Evolutionary conservation across 64 coral and sea anemone genomes (phyloP), one percentile per base, ranked within the genome.

Genomic region (Pocillopora verrucosa): DNA sequence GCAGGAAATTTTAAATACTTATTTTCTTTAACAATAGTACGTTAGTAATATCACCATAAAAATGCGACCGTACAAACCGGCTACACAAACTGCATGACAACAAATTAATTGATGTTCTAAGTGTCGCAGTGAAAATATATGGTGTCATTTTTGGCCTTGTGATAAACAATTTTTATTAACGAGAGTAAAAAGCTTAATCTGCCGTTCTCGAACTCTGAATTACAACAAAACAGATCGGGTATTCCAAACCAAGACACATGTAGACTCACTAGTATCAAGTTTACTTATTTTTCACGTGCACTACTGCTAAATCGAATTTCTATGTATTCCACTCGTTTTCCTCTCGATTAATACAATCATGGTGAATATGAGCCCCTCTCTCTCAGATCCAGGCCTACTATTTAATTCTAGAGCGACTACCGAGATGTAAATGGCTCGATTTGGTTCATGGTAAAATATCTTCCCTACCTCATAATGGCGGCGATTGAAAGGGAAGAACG

Each of bases 391-490:
- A 90, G 10, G 24, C 37, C n/a, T 62, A 34, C 86, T 86, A 51
- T 30, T 62, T 58, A 41, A 36, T 72, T 5, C 45, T 20, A 17
- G 16, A 1, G 16, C 58, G 57, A 88, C 22, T 70, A 61, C 35
- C 25, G 65, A 30, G 63, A 9, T 14, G 11, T 72, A 78, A 41
- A 82, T 16, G 16, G 16, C 1, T 16, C 19, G 64, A 9, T 35
- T 65, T 77, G 36, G 14, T 19, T 2, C 20, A 68, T 16, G 4
- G 37, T 5, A 16, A 34, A 80, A 67, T 38, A 20, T 59, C 72
- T 26, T 86, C 36, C 83, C 80, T 91, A 98, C 95, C 95, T 98
- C 95, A 98, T 98, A 78, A 98, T 98, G 89, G 95, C 95, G 92
- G 92, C 95, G 56, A 89, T 41, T 94, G 83, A 94, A 91, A 98